A percentile compares a stretch with the other conserved stretches of the same genome.
Evolutionary conservation across 2,113 vertebrate species (phyloP).

Genomic region (Stegostoma tigrinum): DNA sequence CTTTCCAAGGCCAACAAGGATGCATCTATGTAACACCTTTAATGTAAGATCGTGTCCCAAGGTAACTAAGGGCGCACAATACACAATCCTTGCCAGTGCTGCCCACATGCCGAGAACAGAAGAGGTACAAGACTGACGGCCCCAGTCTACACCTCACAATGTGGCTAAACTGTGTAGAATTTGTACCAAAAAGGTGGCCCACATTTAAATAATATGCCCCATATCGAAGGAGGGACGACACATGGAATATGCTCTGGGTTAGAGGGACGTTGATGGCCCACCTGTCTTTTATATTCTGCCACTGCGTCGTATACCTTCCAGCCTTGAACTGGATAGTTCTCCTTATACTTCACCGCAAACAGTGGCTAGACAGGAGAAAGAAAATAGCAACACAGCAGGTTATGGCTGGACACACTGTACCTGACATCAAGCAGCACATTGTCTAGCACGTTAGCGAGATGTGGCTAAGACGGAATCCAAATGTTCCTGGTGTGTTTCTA

Average conservation of each 20-base stretch:
- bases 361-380: conserved; percentile 59
- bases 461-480: not conserved
- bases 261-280: conserved; percentile 44
- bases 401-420: not conserved
- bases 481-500: not conserved
- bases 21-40: not conserved
- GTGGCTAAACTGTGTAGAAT: not conserved
- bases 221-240: not conserved
- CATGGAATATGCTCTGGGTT: no score
- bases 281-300: conserved; percentile 87
- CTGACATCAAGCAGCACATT: no score
- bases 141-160: not conserved
- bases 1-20: not conserved
- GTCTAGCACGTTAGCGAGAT: not conserved
- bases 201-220: not conserved
- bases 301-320: conserved; percentile 92
- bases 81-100: not conserved
- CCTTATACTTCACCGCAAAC: conserved; percentile 87
- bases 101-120: not conserved
- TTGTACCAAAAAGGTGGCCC: not conserved
- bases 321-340: conserved; percentile 79
- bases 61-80: not conserved
- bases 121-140: not conserved
- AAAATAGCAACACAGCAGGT: not conserved
- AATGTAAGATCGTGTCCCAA: not conserved